Evolutionary conservation across 2,888 invertebrate genomes (phyloP).

Genomic region (Eumacrocentrus americanus): DNA sequence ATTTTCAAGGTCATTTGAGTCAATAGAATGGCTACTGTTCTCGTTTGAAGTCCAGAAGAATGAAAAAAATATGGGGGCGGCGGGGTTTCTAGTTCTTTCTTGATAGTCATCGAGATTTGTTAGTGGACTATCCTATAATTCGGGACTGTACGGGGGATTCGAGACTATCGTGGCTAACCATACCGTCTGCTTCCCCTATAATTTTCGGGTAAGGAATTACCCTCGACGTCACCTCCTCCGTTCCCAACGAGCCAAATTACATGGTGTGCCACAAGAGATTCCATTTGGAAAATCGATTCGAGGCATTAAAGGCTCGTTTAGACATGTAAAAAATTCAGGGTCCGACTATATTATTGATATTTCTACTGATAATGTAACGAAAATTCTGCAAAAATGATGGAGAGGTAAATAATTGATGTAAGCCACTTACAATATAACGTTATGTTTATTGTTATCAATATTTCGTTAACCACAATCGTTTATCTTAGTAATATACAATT

Average conservation of each 20-base stretch:
- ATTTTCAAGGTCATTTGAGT: no score
- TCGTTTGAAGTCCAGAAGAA: no score
- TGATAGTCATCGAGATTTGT: constrained; percentile 17
- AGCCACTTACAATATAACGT: constrained; percentile 60
- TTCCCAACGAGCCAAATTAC: constrained; percentile 23
- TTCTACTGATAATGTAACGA: background rate
- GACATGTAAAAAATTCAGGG: background rate
- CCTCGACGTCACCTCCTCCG: constrained; percentile 23
- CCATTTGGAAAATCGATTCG: constrained; percentile 25
- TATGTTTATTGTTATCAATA: constrained; percentile 56
- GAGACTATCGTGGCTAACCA: constrained; percentile 12
- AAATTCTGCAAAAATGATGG: background rate
- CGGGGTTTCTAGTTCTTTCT: background rate
- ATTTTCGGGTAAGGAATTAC: constrained; percentile 36
- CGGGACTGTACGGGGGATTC: constrained; percentile 9
- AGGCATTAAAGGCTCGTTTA: constrained; percentile 24
- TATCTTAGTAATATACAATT: constrained; percentile 52
- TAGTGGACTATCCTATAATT: constrained; percentile 28
- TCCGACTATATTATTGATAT: background rate
- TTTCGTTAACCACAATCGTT: constrained; percentile 54
- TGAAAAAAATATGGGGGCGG: background rate
- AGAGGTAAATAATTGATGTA: no score
- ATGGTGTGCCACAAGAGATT: constrained; percentile 9
- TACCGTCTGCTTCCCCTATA: constrained; percentile 26
- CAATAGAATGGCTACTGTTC: no score